phyloP scores from a whole-genome alignment of 1,140 invertebrate species.

The Halictus rubicundus region DNA sequence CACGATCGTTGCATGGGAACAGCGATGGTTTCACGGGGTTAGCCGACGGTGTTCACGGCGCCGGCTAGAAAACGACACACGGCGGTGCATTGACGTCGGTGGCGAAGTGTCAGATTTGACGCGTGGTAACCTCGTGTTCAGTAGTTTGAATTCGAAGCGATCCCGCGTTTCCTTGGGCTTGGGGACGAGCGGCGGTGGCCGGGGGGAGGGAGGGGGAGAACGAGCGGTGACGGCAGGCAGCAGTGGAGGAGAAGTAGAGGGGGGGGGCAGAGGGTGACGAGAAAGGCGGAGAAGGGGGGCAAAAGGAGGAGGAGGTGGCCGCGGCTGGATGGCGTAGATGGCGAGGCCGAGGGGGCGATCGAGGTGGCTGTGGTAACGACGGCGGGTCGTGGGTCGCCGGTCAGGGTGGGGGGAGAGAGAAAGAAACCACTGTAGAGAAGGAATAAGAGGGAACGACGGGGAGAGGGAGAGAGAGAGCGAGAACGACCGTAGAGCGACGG shows the following conservation, averaged over 20 bases:
- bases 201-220: constrained; percentile 42
- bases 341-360: constrained; percentile 25
- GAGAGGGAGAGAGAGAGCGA: constrained; percentile 5
- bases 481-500: too few relatives aligned
- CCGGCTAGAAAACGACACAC: constrained; percentile 12
- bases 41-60: background rate
- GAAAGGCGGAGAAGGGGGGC: constrained; percentile 35
- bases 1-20: background rate
- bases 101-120: constrained; percentile 79
- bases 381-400: constrained; percentile 43
- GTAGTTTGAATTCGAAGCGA: constrained; percentile 81
- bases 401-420: constrained; percentile 17
- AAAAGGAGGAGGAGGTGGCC: constrained; percentile 45
- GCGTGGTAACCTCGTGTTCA: constrained; percentile 81
- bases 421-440: constrained; percentile 27
- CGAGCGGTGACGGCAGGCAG: constrained; percentile 37
- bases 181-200: constrained; percentile 48
- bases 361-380: constrained; percentile 53
- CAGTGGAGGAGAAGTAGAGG: background rate
- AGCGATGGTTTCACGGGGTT: background rate
- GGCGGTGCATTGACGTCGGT: constrained; percentile 43
- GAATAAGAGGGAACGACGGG: constrained; percentile 1
- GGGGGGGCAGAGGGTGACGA: constrained; percentile 35
- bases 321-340: constrained; percentile 14
- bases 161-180: constrained; percentile 80